Evolutionary conservation across 2,113 vertebrate species (phyloP).

Genomic region (Tringa solitaria): DNA sequence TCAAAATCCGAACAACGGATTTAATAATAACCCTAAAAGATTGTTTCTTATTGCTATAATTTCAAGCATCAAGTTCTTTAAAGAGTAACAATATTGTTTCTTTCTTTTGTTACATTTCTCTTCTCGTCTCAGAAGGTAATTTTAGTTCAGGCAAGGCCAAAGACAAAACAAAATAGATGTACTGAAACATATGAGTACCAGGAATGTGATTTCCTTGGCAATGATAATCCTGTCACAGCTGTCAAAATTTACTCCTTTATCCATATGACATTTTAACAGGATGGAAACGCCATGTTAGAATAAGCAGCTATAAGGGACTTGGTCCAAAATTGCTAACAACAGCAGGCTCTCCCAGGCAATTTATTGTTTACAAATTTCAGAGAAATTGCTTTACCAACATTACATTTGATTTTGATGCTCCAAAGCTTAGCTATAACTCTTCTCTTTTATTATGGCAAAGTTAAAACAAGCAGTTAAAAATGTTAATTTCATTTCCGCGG

Average conservation of each 20-base stretch:
- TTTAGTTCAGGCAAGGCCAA: conserved; percentile 40
- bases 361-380: conserved; percentile 63
- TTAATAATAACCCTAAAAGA: not conserved
- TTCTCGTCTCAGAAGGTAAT: conserved; percentile 23
- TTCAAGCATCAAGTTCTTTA: not conserved
- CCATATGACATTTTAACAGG: conserved; percentile 77
- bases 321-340: conserved; percentile 58
- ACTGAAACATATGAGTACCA: conserved; percentile 61
- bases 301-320: conserved; percentile 67
- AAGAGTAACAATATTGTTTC: not conserved
- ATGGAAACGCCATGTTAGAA: conserved; percentile 64
- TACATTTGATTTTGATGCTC: conserved; percentile 38
- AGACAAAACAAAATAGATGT: conserved; percentile 59
- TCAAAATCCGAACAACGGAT: not conserved
- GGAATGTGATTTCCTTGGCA: conserved; percentile 61
- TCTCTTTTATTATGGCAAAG: conserved; percentile 45
- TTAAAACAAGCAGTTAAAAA: conserved; percentile 55
- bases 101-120: not conserved
- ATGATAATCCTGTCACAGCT: conserved; percentile 74
- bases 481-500: conserved; percentile 41
- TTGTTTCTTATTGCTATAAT: not conserved
- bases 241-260: conserved; percentile 73
- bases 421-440: conserved; percentile 31
- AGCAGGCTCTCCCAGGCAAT: conserved; percentile 55
- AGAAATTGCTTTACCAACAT: conserved; percentile 51